Percentiles rank a stretch among this genome's conserved stretches.
Evolutionary conservation across 2,888 invertebrate species (phyloP).

Genomic region (Tetrapedia diversipes): DNA sequence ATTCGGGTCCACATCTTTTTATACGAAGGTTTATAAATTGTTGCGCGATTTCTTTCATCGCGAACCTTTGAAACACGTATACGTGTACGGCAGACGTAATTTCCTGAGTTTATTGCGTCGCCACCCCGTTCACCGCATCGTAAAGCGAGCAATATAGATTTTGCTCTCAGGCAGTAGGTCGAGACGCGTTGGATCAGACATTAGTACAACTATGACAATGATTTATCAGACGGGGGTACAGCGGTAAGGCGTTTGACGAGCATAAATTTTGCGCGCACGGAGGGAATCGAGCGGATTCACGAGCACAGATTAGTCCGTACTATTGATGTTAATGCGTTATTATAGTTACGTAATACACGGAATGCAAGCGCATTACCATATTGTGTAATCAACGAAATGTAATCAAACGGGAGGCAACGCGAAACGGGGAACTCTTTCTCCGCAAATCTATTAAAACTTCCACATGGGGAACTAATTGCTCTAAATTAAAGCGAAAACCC

Average conservation of each 20-base stretch:
- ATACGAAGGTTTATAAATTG: slow-evolving; percentile 2
- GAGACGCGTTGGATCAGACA: slow-evolving; percentile 25
- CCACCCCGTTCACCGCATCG: not conserved
- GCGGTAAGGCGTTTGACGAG: not conserved
- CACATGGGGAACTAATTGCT: not conserved
- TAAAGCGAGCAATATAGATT: slow-evolving; percentile 21
- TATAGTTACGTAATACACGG: not conserved
- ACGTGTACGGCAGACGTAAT: not conserved
- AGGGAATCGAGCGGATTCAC: not conserved
- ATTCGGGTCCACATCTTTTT: slow-evolving; percentile 12
- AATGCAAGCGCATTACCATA: not conserved
- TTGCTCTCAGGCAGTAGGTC: slow-evolving; percentile 32
- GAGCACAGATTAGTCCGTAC: slow-evolving; percentile 4
- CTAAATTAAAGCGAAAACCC: slow-evolving; percentile 10
- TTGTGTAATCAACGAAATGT: not conserved
- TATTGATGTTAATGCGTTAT: slow-evolving; percentile 11
- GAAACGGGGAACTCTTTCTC: slow-evolving; percentile 2
- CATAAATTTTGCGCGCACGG: slow-evolving; percentile 5
- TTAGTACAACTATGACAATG: slow-evolving; percentile 12
- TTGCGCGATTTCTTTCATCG: slow-evolving; percentile 14
- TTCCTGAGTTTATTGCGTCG: slow-evolving; percentile 1
- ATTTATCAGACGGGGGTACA: slow-evolving; percentile 24
- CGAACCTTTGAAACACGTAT: not conserved
- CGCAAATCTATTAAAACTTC: slow-evolving; percentile 16
- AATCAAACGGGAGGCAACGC: slow-evolving; percentile 2